A percentile compares a stretch with the other conserved stretches of the same genome.
Evolutionary conservation across 2,888 invertebrate genomes (phyloP).

Genomic region (Miltochrista miniata): DNA sequence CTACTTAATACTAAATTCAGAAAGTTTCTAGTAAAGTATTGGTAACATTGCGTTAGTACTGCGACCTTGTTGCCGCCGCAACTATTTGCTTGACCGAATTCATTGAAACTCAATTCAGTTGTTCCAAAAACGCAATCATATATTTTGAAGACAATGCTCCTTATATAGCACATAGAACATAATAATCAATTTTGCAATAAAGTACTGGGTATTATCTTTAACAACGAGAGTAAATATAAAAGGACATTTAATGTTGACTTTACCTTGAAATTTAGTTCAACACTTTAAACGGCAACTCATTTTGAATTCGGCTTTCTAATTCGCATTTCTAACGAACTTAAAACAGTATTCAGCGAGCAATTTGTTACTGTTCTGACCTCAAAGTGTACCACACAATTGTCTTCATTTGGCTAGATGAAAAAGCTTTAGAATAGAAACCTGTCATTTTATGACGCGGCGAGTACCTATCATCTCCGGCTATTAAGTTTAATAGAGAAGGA

Average conservation of each 20-base stretch:
- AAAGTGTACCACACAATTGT: constrained; percentile 23
- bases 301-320: constrained; percentile 26
- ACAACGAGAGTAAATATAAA: not conserved
- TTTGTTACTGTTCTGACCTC: constrained; percentile 28
- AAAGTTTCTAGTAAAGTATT: constrained; percentile 43
- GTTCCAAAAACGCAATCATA: constrained; percentile 43
- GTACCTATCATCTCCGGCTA: constrained; percentile 1
- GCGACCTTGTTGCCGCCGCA: constrained; percentile 55
- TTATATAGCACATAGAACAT: constrained; percentile 16
- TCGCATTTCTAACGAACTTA: constrained; percentile 24
- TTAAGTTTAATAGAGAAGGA: not conserved
- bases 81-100: constrained; percentile 59
- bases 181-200: constrained; percentile 22
- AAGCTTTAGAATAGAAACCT: constrained; percentile 10
- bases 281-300: constrained; percentile 13
- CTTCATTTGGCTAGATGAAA: constrained; percentile 15
- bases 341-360: constrained; percentile 22
- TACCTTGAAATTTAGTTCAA: constrained; percentile 12
- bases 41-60: constrained; percentile 50
- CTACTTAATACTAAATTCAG: constrained; percentile 32
- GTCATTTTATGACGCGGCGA: constrained; percentile 4
- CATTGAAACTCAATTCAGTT: constrained; percentile 50
- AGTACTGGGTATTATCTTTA: constrained; percentile 6
- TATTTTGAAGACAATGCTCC: constrained; percentile 37
- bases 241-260: constrained; percentile 4